Percentiles rank a stretch among this genome's conserved stretches.
These are phyloP conservation scores for Sturnus vulgaris DNA, from an alignment of 2,113 vertebrate genomes.

Conservation along the genomic window DNA sequence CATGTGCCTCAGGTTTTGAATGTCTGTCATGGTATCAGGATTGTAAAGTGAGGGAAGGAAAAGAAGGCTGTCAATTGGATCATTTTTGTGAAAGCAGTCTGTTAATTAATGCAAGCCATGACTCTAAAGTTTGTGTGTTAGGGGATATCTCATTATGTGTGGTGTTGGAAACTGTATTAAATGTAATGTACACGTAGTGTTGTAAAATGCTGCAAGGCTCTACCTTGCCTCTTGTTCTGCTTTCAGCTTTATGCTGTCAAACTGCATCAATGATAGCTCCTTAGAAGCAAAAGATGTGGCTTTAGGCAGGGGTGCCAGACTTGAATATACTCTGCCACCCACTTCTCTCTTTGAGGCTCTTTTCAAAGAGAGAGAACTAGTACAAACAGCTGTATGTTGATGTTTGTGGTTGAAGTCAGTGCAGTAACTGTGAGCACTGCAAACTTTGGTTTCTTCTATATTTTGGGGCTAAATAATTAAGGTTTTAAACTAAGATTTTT, in stretches of 20 bases:
- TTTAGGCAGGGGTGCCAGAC: neutral
- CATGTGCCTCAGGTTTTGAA: neutral
- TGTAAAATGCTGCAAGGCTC: neutral
- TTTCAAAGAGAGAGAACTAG: neutral
- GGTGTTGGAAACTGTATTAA: neutral
- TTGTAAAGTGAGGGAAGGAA: neutral
- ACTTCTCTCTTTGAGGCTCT: neutral
- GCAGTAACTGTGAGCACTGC: neutral
- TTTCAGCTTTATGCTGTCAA: neutral
- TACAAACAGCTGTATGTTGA: neutral
- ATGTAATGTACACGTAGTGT: fast-evolving
- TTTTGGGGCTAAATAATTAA: neutral
- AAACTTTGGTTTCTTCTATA: neutral
- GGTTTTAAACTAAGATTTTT: neutral
- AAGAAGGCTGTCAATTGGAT: neutral
- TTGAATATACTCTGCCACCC: neutral
- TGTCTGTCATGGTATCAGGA: neutral
- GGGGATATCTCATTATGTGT: neutral
- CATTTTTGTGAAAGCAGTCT: neutral
- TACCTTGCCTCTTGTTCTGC: neutral
- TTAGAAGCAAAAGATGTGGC: neutral
- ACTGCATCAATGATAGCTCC: neutral
- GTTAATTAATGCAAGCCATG: neutral
- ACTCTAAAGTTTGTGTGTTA: neutral
- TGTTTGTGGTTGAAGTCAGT: neutral